These are phyloP conservation scores for Phengaris arion DNA, from an alignment of 2,888 invertebrate species.

Conservation along the genomic window DNA sequence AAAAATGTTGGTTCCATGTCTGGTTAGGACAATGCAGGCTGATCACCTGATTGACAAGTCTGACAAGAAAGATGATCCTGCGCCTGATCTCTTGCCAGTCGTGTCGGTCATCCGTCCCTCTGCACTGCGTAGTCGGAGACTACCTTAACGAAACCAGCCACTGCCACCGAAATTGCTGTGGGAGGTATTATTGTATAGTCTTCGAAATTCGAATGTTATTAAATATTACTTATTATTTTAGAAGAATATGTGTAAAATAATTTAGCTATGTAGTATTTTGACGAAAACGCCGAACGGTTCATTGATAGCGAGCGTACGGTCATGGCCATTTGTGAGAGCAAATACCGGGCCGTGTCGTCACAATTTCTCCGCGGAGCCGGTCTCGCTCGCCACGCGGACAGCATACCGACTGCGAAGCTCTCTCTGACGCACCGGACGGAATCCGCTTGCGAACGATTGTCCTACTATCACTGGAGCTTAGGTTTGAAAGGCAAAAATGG, in stretches of 20 bases:
- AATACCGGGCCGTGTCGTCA: slow-evolving; percentile 53
- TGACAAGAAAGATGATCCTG: no score
- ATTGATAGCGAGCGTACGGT: slow-evolving; percentile 63
- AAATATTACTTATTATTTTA: background rate
- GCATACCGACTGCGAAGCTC: slow-evolving; percentile 45
- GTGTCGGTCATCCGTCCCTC: background rate
- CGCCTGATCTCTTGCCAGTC: background rate
- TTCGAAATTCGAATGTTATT: no score
- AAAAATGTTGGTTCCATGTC: no score
- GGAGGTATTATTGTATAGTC: no score
- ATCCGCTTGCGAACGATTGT: slow-evolving; percentile 57
- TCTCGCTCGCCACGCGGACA: slow-evolving; percentile 34
- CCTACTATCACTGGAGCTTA: slow-evolving; percentile 61
- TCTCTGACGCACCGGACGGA: slow-evolving; percentile 60
- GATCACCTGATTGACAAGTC: no score
- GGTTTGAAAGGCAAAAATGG: slow-evolving; percentile 26
- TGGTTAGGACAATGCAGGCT: no score
- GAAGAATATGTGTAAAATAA: background rate
- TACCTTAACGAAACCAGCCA: no score
- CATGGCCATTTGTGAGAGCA: slow-evolving; percentile 58
- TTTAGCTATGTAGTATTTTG: slow-evolving; percentile 31
- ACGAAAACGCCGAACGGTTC: slow-evolving; percentile 52
- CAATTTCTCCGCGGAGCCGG: slow-evolving; percentile 48
- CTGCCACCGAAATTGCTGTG: no score
- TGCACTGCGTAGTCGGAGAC: no score